Percentiles rank a stretch among this genome's conserved stretches.
Evolutionary conservation across 2,888 invertebrate species (phyloP).

Genomic region (Onchidella celtica): DNA sequence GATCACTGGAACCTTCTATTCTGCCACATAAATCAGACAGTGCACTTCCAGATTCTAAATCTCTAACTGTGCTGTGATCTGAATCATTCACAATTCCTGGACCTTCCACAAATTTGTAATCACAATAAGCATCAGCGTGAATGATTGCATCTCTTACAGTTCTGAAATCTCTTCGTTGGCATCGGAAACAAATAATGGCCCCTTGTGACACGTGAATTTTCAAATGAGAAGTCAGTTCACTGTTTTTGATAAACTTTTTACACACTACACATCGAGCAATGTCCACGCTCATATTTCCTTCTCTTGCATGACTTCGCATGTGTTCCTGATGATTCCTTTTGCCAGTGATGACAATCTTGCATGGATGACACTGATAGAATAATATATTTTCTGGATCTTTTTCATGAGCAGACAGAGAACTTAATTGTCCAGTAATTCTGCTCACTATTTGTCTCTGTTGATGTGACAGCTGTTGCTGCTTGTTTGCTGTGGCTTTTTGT

Average conservation of each 20-base stretch:
- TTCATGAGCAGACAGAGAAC: too few species aligned
- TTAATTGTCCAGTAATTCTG: not conserved
- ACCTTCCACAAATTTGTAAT: not conserved
- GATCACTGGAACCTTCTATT: not conserved
- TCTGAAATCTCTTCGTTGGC: slow-evolving; percentile 39
- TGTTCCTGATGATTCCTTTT: not conserved
- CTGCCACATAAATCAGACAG: too few species aligned
- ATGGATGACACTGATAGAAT: slow-evolving; percentile 25
- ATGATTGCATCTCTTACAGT: slow-evolving; percentile 7
- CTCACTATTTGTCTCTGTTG: not conserved
- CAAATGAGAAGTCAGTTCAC: slow-evolving; percentile 10
- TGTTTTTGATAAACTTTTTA: not conserved
- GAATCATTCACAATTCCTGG: not conserved
- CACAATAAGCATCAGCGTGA: slow-evolving; percentile 60
- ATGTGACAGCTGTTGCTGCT: not conserved
- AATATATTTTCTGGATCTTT: not conserved
- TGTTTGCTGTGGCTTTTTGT: not conserved
- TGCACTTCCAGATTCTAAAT: not conserved
- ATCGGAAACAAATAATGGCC: slow-evolving; percentile 30
- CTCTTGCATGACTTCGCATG: slow-evolving; percentile 15
- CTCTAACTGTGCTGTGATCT: not conserved
- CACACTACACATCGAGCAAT: slow-evolving; percentile 35
- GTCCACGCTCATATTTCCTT: not conserved
- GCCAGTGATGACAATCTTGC: slow-evolving; percentile 33
- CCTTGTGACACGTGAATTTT: slow-evolving; percentile 36